Base-by-base conservation (phyloP, 2,888 invertebrate species). In the Volucella bombylans region DNA sequence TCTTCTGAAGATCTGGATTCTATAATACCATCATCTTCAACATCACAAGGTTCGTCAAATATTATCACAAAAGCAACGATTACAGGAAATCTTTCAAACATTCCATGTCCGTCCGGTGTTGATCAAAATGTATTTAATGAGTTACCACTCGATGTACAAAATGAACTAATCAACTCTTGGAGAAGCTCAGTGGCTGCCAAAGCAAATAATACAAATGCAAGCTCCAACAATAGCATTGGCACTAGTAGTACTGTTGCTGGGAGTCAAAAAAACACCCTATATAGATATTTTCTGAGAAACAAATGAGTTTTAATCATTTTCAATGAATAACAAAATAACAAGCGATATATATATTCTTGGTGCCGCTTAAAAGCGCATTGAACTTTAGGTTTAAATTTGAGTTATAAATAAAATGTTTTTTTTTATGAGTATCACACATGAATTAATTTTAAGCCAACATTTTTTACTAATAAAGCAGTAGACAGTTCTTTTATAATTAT, bases 131-230 rank as follows among this genome's bases (percentile, higher is more conserved):
- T 95, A 61, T 95, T 96, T 89, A 94, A 93, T 87, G 94, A 95
- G 86, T 91, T 96, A 87, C 96, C 96, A 0, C 91, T 93, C 39
- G 95, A 95, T 64, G 93, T 96, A 90, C 95, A 96, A 90, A 94
- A 94, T 88, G 96, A 96, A 90, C 91, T 96, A 23, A 94, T 95
- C 89, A 93, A 93, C n/a, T 94, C 95, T 89, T 95, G 95, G 94
- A 89, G 90, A 65, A 90, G 87, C 59, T 91, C 90, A 14, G 78
- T 91, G 49, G 89, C 90, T 11, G 89, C 90, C n/a, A 90, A 90
- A 15, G 89, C 89, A 18, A 88, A 59, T 12, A 78, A 55, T 59
- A 43, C 59, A 18, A 68, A 49, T 62, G 15, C 77, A 4, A 9
- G 72, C 39, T 57, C 82, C 49, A 68, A 77, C 54, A 62, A 57